These are phyloP conservation scores for Prietella phreatophila DNA, from an alignment of 2,113 vertebrate genomes.

Conservation along the genomic window DNA sequence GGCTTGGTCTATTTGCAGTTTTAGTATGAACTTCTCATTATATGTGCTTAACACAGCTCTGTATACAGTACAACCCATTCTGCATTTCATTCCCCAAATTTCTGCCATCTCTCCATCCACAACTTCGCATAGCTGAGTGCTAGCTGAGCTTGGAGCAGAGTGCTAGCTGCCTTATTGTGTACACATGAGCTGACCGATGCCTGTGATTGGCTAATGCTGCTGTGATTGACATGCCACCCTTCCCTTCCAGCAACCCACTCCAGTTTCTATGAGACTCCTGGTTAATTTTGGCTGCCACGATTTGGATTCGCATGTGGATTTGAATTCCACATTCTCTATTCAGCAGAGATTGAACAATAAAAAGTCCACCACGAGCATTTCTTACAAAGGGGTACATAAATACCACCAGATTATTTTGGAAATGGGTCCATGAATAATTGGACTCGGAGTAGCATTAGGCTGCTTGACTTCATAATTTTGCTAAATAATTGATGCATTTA, in stretches of 20 bases:
- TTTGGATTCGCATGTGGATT: background rate
- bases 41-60: background rate
- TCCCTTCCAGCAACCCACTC: background rate
- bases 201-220: background rate
- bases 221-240: background rate
- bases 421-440: background rate
- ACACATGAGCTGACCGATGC: background rate
- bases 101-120: background rate
- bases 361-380: background rate
- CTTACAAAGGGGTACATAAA: background rate
- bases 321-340: background rate
- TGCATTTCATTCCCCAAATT: background rate
- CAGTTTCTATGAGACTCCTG: background rate
- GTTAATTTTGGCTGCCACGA: background rate
- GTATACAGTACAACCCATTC: background rate
- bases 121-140: background rate
- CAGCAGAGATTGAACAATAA: background rate
- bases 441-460: background rate
- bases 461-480: constrained; percentile 25
- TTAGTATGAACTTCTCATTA: background rate
- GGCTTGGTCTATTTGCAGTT: no score
- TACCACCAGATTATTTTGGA: background rate
- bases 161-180: background rate
- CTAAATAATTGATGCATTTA: constrained; percentile 42
- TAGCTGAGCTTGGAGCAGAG: background rate